Evolutionary conservation across 1,140 invertebrate genomes (phyloP), one percentile per base, ranked within the genome.

Genomic region (Lepidurus arcticus): DNA sequence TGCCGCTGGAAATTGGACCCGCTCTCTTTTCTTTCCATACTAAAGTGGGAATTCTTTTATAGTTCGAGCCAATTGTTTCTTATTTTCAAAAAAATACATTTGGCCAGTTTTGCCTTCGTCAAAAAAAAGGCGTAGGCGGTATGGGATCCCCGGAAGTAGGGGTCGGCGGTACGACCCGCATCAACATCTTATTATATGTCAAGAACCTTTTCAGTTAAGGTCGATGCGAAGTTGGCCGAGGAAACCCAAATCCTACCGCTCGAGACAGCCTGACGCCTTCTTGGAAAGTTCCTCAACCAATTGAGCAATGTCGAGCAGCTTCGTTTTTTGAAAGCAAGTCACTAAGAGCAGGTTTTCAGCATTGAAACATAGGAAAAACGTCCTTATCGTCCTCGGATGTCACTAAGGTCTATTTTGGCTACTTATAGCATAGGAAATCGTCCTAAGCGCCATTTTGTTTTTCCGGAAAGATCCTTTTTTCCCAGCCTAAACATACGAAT

Each of bases 241-340:
- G n/a, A 65, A 65, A 65, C 53, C 53, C 53, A 21, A 65, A 65
- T 65, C n/a, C 21, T 1, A 21, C 21, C 9, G 16, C 13, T 21
- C 9, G 16, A 65, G 53, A 65, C 53, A 65, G 53, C 53, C 53
- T 65, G 53, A n/a, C 53, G 53, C 53, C 53, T 65, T 65, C 21
- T 21, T 7, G 7, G 8, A 65, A 7, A n/a, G 16, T 53, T 53
- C 47, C 8, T 11, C 5, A 53, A 7, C 5, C 21, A n/a, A 4
- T n/a, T 53, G 53, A 21, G 53, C 13, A n/a, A 11, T 1, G 16
- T 21, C 53, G 53, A 5, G 34, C 34, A 4, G 34, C 3, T 34
- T 34, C 4, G 2, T 34, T 34, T 34, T 34, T 2, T 34, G 34
- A 34, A 34, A 34, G 34, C 34, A 34, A 2, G 34, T 34, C 34